Base-by-base conservation (phyloP, 2,113 vertebrate genomes). In the Dryoscopus gambensis region DNA sequence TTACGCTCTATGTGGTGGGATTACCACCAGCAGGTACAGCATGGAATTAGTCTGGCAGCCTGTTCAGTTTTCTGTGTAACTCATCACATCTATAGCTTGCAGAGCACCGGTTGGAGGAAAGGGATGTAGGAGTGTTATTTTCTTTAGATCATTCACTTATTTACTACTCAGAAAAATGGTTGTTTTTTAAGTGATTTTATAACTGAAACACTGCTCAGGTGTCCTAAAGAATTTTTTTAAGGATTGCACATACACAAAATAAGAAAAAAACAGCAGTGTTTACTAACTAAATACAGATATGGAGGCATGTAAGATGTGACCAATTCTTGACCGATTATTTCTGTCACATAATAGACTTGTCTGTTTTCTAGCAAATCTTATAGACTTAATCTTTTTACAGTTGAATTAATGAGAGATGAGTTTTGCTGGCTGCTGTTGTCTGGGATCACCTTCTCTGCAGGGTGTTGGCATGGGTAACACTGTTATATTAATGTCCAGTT, bases 211-310 rank as follows among this genome's bases (percentile, higher is more conserved):
- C 9, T 27, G 1, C 30, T 85, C 33, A 33, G 3, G 8, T 47
- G 5, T n/a, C 49, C 20, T 65, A n/a, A 83, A 42, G 31, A 50
- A 88, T 52, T 1, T 21, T 84, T 74, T 44, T 22, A 35, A 78
- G 8, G 9, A 55, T 92, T 39, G 5, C 4, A 23, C 3, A 25
- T 24, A 28, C 10, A 28, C 0, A 23, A 13, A 82, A 46, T 22
- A 65, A 23, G 1, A 78, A 63, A 77, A 78, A 42, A 27, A 10
- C 27, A 30, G 4, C 0, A 0, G 0, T 28, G 23, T 44, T 81
- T 87, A 27, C 22, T 28, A 90, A 65, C 0, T 27, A 50, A 64
- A 56, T 42, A 11, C 3, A 25, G 18, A 21, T 28, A 33, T 3
- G 7, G 15, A 64, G 13, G 11, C 18, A 33, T 0, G 1, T 6